These are phyloP conservation scores for Manis crassicaudata DNA, from an alignment of 2,797 vertebrate species.

Conservation along the genomic window DNA sequence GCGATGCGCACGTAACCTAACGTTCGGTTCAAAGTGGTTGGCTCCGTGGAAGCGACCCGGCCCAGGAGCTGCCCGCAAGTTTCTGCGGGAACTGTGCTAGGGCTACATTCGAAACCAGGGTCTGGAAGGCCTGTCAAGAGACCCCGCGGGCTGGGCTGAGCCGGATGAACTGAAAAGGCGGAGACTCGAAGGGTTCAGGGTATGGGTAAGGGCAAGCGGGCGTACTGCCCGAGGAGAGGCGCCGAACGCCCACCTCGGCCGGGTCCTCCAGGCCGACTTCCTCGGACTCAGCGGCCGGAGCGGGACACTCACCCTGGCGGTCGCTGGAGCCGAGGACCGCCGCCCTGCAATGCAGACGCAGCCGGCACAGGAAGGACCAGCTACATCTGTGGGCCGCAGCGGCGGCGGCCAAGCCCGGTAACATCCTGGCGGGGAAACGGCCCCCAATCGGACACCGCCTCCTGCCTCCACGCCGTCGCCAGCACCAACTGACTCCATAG, in stretches of 20 bases:
- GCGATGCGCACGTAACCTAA: not conserved
- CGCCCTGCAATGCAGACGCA: conserved; percentile 81
- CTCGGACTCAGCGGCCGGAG: not conserved
- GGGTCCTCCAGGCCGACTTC: not conserved
- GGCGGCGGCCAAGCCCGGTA: conserved; percentile 83
- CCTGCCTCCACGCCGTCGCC: conserved; percentile 64
- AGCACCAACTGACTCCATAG: conserved; percentile 73
- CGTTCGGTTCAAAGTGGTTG: rapidly evolving
- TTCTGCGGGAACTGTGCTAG: not conserved
- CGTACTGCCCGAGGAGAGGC: not conserved
- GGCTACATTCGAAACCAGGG: rapidly evolving
- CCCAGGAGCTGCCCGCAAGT: not conserved
- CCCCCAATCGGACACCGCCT: conserved; percentile 54
- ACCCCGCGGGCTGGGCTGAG: not conserved
- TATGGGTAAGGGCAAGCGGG: not conserved
- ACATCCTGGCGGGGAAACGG: conserved; percentile 80
- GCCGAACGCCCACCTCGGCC: not conserved
- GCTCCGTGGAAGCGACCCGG: rapidly evolving
- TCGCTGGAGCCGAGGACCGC: conserved; percentile 58
- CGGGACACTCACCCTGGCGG: conserved; percentile 82
- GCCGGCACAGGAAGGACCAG: conserved; percentile 82
- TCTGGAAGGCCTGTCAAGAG: not conserved
- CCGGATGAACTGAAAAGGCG: too few species aligned
- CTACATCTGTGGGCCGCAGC: conserved; percentile 80
- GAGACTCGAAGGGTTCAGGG: not conserved